Percentiles rank a stretch among this genome's conserved stretches.
Conservation (phyloP, 2,888 invertebrate species). For the Crematogaster levior region DNA sequence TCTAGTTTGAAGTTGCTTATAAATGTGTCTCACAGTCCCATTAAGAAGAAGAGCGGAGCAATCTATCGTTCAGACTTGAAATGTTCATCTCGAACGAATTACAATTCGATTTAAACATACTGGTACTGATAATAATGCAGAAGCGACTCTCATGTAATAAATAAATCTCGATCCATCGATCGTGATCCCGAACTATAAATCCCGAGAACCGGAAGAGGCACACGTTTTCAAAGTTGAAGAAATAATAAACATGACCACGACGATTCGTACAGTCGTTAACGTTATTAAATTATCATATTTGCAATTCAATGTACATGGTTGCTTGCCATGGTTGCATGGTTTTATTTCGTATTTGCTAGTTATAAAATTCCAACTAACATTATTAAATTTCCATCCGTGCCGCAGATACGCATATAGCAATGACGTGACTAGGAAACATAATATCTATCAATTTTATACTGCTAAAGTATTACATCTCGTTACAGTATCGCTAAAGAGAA, state of each 20-base stretch:
- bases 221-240: constrained; percentile 57
- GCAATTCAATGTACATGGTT: constrained; percentile 47
- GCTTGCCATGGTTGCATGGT: constrained; percentile 42
- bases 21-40: constrained; percentile 3
- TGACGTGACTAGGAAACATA: constrained; percentile 43
- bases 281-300: constrained; percentile 61
- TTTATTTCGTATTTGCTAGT: constrained; percentile 43
- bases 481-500: neutral
- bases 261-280: constrained; percentile 37
- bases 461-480: constrained; percentile 16
- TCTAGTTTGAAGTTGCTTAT: constrained; percentile 12
- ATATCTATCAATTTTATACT: constrained; percentile 37
- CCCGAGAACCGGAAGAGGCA: constrained; percentile 36
- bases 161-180: constrained; percentile 59
- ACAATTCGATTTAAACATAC: constrained; percentile 31
- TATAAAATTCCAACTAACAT: constrained; percentile 47
- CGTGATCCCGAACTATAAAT: constrained; percentile 55
- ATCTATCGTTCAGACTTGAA: constrained; percentile 47
- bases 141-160: constrained; percentile 53
- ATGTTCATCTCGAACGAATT: constrained; percentile 37
- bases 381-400: constrained; percentile 44
- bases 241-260: constrained; percentile 54
- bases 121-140: constrained; percentile 52
- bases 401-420: constrained; percentile 37
- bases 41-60: constrained; percentile 26